Conservation (phyloP, 2,888 invertebrate species). For the Heliconius hortense region DNA sequence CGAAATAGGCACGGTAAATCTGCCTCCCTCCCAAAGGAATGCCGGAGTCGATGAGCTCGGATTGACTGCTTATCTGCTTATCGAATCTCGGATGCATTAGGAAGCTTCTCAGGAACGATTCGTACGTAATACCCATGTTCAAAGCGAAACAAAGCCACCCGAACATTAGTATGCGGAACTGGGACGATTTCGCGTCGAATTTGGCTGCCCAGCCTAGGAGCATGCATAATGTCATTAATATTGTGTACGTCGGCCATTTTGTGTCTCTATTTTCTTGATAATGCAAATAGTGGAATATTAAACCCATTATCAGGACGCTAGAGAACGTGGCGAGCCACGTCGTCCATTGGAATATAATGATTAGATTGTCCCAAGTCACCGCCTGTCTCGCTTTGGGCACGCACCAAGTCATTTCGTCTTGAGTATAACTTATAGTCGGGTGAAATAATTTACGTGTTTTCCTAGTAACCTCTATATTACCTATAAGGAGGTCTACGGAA, state of each 20-base stretch:
- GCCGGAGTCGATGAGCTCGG: slow-evolving; percentile 70
- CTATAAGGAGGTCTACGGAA: slow-evolving; percentile 67
- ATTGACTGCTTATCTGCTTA: slow-evolving; percentile 74
- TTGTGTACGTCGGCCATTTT: slow-evolving; percentile 74
- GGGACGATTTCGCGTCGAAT: slow-evolving; percentile 66
- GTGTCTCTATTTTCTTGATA: slow-evolving; percentile 64
- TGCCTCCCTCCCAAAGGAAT: slow-evolving; percentile 74
- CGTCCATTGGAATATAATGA: slow-evolving; percentile 75
- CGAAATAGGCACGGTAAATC: slow-evolving; percentile 77
- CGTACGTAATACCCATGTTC: slow-evolving; percentile 77
- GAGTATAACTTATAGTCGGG: slow-evolving; percentile 73
- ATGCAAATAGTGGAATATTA: slow-evolving; percentile 67
- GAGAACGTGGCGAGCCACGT: slow-evolving; percentile 71
- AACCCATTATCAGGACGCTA: slow-evolving; percentile 64
- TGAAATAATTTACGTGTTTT: slow-evolving; percentile 72
- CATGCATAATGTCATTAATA: slow-evolving; percentile 75
- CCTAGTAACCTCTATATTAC: slow-evolving; percentile 75
- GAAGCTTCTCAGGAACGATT: slow-evolving; percentile 77
- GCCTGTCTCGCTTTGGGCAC: slow-evolving; percentile 70
- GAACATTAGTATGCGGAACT: slow-evolving; percentile 72
- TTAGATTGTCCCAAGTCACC: slow-evolving; percentile 73
- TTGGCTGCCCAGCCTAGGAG: slow-evolving; percentile 72
- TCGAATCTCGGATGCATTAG: slow-evolving; percentile 78
- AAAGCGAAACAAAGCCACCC: slow-evolving; percentile 76
- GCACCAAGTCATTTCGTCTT: slow-evolving; percentile 79